These are phyloP conservation scores for Triplophysa dalaica DNA, from an alignment of 2,113 vertebrate species.

Conservation along the genomic window DNA sequence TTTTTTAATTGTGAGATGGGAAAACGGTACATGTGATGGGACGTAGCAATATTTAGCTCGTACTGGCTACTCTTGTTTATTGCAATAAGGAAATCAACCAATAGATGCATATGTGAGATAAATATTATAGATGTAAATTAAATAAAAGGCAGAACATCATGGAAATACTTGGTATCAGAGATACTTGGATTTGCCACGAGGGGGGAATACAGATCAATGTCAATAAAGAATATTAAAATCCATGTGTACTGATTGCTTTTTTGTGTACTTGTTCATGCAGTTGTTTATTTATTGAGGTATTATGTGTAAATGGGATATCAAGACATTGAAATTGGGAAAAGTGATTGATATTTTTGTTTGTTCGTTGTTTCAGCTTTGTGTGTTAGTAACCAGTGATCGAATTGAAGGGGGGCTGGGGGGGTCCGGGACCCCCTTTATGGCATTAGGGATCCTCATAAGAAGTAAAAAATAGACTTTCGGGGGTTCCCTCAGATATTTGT, in stretches of 20 bases:
- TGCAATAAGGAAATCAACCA: slow-evolving; percentile 81
- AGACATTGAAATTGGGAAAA: too few species aligned
- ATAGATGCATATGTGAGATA: slow-evolving; percentile 78
- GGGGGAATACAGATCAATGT: slow-evolving; percentile 67
- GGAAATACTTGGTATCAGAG: slow-evolving; percentile 73
- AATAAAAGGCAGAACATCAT: slow-evolving; percentile 74
- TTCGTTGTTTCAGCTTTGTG: too few species aligned
- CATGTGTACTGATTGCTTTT: slow-evolving; percentile 52
- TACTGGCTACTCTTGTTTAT: slow-evolving; percentile 81
- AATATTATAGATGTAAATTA: slow-evolving; percentile 81
- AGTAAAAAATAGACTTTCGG: too few species aligned
- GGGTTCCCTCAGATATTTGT: too few species aligned
- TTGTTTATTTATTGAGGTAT: neutral
- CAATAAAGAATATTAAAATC: slow-evolving; percentile 70
- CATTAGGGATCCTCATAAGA: too few species aligned
- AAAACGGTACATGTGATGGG: slow-evolving; percentile 74
- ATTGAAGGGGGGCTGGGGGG: too few species aligned
- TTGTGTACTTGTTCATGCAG: neutral
- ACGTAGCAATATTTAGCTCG: slow-evolving; percentile 81
- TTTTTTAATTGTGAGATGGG: slow-evolving; percentile 76
- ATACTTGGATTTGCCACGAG: slow-evolving; percentile 68
- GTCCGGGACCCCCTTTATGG: too few species aligned
- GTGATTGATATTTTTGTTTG: too few species aligned
- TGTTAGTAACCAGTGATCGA: too few species aligned
- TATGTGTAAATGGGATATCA: too few species aligned